phyloP scores from a whole-genome alignment of 2,797 vertebrate species.

The Triplophysa yarkandensis region DNA sequence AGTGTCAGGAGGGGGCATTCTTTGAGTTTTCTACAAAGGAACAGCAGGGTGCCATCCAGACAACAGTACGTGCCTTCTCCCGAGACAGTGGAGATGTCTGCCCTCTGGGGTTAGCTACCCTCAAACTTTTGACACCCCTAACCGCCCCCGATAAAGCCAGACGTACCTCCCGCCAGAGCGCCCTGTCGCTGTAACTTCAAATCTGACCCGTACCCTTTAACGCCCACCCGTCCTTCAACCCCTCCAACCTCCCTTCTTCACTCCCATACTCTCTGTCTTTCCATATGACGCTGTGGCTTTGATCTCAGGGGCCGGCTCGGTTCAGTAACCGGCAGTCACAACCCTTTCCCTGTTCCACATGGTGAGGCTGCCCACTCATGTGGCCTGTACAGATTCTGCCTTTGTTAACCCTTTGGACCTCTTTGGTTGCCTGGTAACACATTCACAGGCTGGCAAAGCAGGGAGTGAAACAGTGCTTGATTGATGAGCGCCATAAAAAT shows the following conservation, averaged over 20 bases:
- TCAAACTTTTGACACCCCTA: slow-evolving; percentile 25
- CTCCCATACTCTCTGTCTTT: slow-evolving; percentile 24
- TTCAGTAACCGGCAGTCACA: slow-evolving; percentile 57
- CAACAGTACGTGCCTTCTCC: slow-evolving; percentile 43
- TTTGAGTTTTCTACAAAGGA: slow-evolving; percentile 54
- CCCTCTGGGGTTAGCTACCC: slow-evolving; percentile 35
- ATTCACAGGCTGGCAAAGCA: slow-evolving; percentile 32
- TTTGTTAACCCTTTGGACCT: slow-evolving; percentile 49
- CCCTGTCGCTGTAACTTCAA: slow-evolving; percentile 7
- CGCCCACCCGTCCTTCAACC: slow-evolving; percentile 16
- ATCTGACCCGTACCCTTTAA: slow-evolving; percentile 23
- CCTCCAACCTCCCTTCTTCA: slow-evolving; percentile 6
- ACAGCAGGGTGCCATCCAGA: slow-evolving; percentile 51
- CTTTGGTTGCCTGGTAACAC: slow-evolving; percentile 54
- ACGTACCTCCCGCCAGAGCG: slow-evolving; percentile 3
- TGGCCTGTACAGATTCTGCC: slow-evolving; percentile 47
- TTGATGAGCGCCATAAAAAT: slow-evolving; percentile 41
- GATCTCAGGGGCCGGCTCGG: slow-evolving; percentile 52
- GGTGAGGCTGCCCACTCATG: slow-evolving; percentile 55
- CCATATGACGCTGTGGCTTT: slow-evolving; percentile 46
- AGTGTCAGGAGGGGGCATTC: slow-evolving; percentile 39
- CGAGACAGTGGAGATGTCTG: slow-evolving; percentile 45
- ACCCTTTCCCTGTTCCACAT: slow-evolving; percentile 57
- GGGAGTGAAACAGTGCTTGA: slow-evolving; percentile 10
- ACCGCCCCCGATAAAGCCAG: not conserved